Evolutionary conservation across 1,140 invertebrate genomes (phyloP).

Genomic region (Pachypsylla venusta): DNA sequence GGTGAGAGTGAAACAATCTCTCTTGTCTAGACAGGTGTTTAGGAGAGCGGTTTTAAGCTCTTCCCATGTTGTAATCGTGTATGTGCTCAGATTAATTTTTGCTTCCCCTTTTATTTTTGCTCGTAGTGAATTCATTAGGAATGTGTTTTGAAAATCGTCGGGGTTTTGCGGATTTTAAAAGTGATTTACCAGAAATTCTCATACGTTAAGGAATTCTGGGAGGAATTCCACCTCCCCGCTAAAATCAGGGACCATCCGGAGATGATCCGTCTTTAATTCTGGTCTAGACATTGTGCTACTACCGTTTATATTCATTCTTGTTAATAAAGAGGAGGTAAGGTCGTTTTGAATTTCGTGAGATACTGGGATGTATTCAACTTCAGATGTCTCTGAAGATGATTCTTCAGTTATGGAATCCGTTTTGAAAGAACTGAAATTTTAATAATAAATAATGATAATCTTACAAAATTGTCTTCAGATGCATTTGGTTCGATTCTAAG

Average conservation of each 20-base stretch:
- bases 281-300: neutral
- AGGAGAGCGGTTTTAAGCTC: neutral
- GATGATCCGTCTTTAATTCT: neutral
- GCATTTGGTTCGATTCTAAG: too few species aligned
- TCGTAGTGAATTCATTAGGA: neutral
- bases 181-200: neutral
- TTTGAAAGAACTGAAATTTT: too few species aligned
- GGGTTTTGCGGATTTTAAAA: neutral
- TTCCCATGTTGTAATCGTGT: neutral
- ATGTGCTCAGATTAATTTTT: neutral
- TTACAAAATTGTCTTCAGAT: too few species aligned
- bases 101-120: neutral
- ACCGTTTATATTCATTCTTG: too few species aligned
- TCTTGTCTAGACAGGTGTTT: neutral
- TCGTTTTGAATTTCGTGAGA: too few species aligned
- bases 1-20: neutral
- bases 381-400: too few species aligned
- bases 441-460: too few species aligned
- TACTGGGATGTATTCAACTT: too few species aligned
- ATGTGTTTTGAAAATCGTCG: neutral
- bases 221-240: slow-evolving; percentile 18
- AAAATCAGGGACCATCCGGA: neutral
- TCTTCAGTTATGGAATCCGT: too few species aligned
- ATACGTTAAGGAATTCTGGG: slow-evolving; percentile 22
- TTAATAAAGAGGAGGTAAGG: too few species aligned